phyloP scores from a whole-genome alignment of 2,113 vertebrate genomes.

The Odobenus rosmarus region DNA sequence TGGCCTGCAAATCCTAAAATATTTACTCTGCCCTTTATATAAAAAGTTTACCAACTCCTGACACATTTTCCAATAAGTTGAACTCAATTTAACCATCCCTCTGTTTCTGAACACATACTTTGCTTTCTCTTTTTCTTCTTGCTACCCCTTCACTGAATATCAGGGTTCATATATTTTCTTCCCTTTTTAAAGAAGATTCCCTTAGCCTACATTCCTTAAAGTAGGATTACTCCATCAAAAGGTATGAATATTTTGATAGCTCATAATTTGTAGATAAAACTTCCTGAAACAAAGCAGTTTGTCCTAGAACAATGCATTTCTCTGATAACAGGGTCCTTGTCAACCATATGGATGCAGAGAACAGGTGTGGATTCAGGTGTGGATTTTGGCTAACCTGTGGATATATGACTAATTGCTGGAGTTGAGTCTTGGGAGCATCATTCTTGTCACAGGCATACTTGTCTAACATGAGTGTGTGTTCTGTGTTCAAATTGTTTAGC shows the following conservation, averaged over 20 bases:
- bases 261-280: not conserved
- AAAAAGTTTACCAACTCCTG: not conserved
- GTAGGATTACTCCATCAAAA: not conserved
- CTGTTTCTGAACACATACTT: not conserved
- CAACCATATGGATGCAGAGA: not conserved
- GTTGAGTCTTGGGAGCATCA: not conserved
- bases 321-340: not conserved
- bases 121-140: conserved; percentile 18
- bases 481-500: not conserved
- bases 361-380: not conserved
- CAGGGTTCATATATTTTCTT: not conserved
- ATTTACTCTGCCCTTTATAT: not conserved
- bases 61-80: not conserved
- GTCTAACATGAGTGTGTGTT: not conserved
- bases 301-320: not conserved
- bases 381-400: not conserved
- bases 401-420: not conserved
- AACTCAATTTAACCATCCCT: not conserved
- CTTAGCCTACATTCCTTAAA: not conserved
- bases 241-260: not conserved
- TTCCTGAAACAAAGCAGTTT: not conserved
- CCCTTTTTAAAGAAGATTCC: not conserved
- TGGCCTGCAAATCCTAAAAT: not conserved
- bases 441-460: not conserved
- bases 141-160: not conserved